Base-by-base conservation (phyloP, 2,888 invertebrate genomes). In the Philhelius pedissequus region DNA sequence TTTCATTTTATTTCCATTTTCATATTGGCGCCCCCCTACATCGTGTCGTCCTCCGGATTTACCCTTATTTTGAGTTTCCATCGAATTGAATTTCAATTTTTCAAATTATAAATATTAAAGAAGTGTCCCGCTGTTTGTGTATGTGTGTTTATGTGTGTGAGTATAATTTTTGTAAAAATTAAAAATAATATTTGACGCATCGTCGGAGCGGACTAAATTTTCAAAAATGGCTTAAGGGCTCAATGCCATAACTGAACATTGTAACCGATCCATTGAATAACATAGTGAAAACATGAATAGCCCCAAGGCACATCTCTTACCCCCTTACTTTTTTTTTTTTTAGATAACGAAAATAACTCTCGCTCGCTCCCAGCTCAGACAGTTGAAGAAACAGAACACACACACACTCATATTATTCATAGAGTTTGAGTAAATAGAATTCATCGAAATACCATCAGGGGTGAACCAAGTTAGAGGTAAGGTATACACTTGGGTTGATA, bases 181-280 rank as follows among this genome's bases (percentile, higher is more conserved):
- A 79, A 84, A 84, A 84, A 84, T 84, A 84, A 84, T 84, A 84
- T 84, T 84, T 84, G 71, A 80, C 71, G 79, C 80, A 71, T 38
- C 52, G 60, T 62, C 62, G 35, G 66, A 56, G 70, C 75, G 74
- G 45, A 75, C 82, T 78, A 83, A 83, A 83, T 83, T 62, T 77
- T 73, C 18, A 27, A 35, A 32, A 79, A 74, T 78, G 64, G 73
- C 83, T 70, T 79, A 27, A 62, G 83, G 83, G 83, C 75, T 48
- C 54, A 66, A 68, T 79, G 75, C 79, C 84, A n/a, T n/a, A 84
- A 79, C 70, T 76, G 70, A 84, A 54, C n/a, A n/a, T 76, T 79
- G 84, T 79, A 79, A 84, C 75, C 84, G 79, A 79, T 79, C 79
- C 60, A 20, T 38, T 35, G 48, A 38, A 60, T 58, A 64, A 48